Base-by-base conservation (phyloP, 2,113 vertebrate species). In the Leiothrix lutea region DNA sequence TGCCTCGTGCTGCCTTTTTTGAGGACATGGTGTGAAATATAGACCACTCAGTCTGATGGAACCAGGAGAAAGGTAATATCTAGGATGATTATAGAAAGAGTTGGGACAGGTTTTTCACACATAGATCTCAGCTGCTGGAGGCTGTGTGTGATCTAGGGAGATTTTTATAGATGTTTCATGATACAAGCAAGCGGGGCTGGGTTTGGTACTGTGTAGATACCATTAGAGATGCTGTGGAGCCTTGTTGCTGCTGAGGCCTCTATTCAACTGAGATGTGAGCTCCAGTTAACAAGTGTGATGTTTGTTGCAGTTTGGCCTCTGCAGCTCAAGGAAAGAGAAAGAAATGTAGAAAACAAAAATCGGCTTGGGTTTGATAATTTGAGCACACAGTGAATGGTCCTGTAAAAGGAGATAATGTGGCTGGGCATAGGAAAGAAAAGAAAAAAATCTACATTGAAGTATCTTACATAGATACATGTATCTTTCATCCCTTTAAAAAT, bases 151-250 rank as follows among this genome's bases (percentile, higher is more conserved):
- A 53, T 61, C 48, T 61, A 42, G 36, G 53, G 40, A 75, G 28
- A 45, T 35, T 77, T 57, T 83, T 70, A 21, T 9, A 31, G 16
- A 24, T 22, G 9, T 71, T 75, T 81, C 28, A 40, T 1, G 0
- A 8, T 7, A 24, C 0, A 5, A 75, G 44, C 23, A 45, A 61
- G 13, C 0, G 0, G 8, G 15, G 18, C 40, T 2, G 2, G 16
- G 47, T 45, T 53, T 18, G 28, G 45, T 31, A 6, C 26, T 29
- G 4, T 7, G 31, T 17, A 51, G 67, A 29, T 50, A 51, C 11
- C 5, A 8, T 35, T 28, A 51, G 1, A 4, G 58, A 31, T 58
- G 42, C 54, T 16, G 14, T 15, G 25, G 33, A 80, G 70, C 8
- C 42, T 29, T 60, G 11, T 12, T 47, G 45, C 29, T 89, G 33